Evolutionary conservation across 1,140 invertebrate genomes (phyloP), one percentile per base, ranked within the genome.

Genomic region (Luehdorfia chinensis): DNA sequence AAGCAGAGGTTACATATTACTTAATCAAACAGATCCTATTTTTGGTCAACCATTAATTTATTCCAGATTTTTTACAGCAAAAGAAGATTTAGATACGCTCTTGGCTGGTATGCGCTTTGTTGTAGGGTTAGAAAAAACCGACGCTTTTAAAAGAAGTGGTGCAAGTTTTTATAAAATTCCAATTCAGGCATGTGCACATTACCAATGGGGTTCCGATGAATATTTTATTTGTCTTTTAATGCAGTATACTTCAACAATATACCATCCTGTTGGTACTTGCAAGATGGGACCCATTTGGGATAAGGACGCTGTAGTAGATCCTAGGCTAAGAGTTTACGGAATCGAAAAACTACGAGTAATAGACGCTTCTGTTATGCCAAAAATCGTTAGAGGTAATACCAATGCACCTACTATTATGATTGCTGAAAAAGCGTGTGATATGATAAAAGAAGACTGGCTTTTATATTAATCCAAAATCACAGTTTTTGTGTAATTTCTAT

Each of bases 281-380:
- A 96, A 95, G 79, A 97, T 97, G 95, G 95, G 94, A 0, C 90
- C 91, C 0, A 49, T 62, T 8, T 84, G 63, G 1, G 94, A 95
- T 74, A 84, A 88, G 2, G 85, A 87, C 0, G 90, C 93, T 2
- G 93, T 95, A 0, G 93, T 95, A 0, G 91, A 94, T 80, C 88
- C 92, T 0, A 88, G 90, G 54, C 76, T 95, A 33, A 81, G 88
- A 47, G 93, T 95, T 0, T 89, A 92, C 53, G 94, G 93, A 1
- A 77, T 95, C 6, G 79, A 88, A 30, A 87, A 89, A 34, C 71
- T 95, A n/a, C 87, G 94, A 55, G 93, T 95, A 0, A 89, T 91
- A 0, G 94, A 95, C 70, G 92, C 93, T 27, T 94, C 93, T 6
- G 91, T 94, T 13, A 93, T 92, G 87, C 91, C 91, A 1, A 78